Percentiles rank a stretch among this genome's conserved stretches.
These are phyloP conservation scores for Kryphioiulus occultus DNA, from an alignment of 2,888 invertebrate species.

Conservation along the genomic window DNA sequence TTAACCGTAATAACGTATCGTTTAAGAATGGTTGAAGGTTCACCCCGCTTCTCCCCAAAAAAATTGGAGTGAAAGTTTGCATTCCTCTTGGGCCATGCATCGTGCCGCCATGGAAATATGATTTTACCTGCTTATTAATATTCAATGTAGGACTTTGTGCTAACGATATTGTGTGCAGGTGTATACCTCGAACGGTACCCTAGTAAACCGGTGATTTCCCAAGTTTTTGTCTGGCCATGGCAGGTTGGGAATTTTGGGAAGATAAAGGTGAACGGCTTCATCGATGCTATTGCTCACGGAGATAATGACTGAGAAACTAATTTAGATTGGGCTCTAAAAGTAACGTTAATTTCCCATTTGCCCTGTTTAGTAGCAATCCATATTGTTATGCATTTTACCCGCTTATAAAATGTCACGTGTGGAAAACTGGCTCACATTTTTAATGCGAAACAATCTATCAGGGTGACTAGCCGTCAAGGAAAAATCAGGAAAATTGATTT, in stretches of 20 bases:
- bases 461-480: too few relatives aligned
- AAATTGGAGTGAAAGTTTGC: slow-evolving; percentile 26
- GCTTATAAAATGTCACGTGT: too few relatives aligned
- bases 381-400: too few relatives aligned
- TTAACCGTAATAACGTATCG: slow-evolving; percentile 22
- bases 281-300: neutral
- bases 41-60: slow-evolving; percentile 27
- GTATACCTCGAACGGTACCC: slow-evolving; percentile 8
- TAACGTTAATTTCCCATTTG: too few relatives aligned
- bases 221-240: neutral
- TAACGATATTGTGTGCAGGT: neutral
- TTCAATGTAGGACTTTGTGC: slow-evolving; percentile 14
- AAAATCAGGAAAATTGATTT: too few relatives aligned
- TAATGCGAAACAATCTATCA: too few relatives aligned
- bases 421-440: too few relatives aligned
- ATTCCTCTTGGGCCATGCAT: slow-evolving; percentile 10
- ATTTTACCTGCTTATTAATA: slow-evolving; percentile 33
- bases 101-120: neutral
- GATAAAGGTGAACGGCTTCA: slow-evolving; percentile 3
- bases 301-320: neutral
- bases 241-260: neutral
- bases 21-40: slow-evolving; percentile 36
- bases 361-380: too few relatives aligned
- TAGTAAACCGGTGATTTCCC: neutral
- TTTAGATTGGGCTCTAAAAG: too few relatives aligned